These are phyloP conservation scores for Chaetops frenatus DNA, from an alignment of 2,113 vertebrate genomes.

Conservation along the genomic window DNA sequence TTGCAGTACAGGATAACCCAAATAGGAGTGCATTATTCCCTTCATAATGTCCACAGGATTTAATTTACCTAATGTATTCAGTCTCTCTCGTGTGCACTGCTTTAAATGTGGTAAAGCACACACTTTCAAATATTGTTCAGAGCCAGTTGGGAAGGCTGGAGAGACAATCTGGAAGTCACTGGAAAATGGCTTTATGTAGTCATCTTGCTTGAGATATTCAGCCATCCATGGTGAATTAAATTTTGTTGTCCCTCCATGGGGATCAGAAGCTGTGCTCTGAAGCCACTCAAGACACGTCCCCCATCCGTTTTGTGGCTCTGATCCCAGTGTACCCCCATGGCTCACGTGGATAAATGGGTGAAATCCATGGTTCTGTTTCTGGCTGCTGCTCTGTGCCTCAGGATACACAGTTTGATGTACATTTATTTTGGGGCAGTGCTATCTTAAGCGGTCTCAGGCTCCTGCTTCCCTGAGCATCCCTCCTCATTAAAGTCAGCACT, in stretches of 20 bases:
- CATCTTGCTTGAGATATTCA: background rate
- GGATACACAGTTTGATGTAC: background rate
- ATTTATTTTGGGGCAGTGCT: constrained; percentile 6
- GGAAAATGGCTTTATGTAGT: background rate
- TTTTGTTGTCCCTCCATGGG: background rate
- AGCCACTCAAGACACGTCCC: background rate
- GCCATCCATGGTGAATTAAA: background rate
- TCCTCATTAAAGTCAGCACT: constrained; percentile 34
- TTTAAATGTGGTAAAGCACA: constrained; percentile 3
- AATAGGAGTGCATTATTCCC: constrained; percentile 24
- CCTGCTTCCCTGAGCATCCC: background rate
- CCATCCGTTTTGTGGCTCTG: background rate
- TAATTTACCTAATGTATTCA: constrained; percentile 20
- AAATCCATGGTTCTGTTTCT: background rate
- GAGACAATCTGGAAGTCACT: background rate
- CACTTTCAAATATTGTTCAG: background rate
- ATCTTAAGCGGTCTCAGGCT: background rate
- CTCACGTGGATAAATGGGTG: background rate
- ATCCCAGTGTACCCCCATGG: background rate
- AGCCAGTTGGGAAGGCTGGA: background rate
- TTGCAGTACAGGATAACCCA: constrained; percentile 14
- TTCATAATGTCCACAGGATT: constrained; percentile 22
- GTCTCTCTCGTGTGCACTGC: background rate
- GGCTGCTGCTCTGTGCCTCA: background rate
- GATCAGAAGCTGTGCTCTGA: background rate